phyloP scores from a whole-genome alignment of 2,113 vertebrate species.

The Ahaetulla prasina region DNA sequence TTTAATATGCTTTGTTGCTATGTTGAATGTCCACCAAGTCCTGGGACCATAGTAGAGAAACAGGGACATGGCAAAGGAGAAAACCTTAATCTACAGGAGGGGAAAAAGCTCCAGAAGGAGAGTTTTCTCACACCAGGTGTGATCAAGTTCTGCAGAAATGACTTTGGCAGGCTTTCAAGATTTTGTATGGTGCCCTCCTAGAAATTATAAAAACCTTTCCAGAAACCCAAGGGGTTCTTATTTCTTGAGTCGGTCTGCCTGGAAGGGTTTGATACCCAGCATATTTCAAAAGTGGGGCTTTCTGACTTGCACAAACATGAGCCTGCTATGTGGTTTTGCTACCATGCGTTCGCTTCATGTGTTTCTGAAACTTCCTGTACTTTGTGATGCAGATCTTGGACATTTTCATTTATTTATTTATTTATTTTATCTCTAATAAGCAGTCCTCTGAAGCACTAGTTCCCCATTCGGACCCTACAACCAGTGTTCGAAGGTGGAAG shows the following conservation, averaged over 20 bases:
- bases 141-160: neutral
- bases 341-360: neutral
- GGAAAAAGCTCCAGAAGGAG: neutral
- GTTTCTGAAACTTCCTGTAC: neutral
- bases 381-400: neutral
- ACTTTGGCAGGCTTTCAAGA: neutral
- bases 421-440: neutral
- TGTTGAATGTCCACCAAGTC: neutral
- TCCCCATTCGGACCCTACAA: neutral
- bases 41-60: neutral
- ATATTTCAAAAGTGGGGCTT: neutral
- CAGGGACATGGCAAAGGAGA: neutral
- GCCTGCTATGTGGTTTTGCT: neutral
- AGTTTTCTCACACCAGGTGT: neutral
- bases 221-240: neutral
- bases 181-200: neutral
- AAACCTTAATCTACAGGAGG: neutral
- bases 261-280: neutral
- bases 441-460: neutral
- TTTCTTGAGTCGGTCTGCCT: neutral
- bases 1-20: neutral
- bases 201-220: neutral
- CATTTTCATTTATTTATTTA: neutral
- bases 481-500: neutral
- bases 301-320: neutral